Conservation (phyloP, 2,797 vertebrate genomes). For the Leontocebus nigricollis region DNA sequence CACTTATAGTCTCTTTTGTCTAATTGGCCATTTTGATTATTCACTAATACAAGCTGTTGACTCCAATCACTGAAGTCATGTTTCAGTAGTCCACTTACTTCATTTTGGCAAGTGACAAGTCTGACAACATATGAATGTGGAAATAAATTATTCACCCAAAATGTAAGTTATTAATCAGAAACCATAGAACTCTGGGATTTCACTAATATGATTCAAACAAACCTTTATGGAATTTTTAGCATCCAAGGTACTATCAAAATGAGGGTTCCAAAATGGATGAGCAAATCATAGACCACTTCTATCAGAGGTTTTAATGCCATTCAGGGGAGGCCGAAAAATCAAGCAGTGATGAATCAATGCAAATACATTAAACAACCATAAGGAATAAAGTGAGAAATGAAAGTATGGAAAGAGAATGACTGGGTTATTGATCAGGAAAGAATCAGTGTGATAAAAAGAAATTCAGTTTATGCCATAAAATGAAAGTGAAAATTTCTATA, state of each 20-base stretch:
- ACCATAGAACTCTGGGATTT: background rate
- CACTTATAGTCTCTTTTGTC: background rate
- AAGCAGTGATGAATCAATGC: background rate
- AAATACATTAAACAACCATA: background rate
- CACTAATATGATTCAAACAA: background rate
- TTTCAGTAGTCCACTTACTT: background rate
- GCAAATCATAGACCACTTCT: background rate
- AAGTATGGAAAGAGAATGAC: background rate
- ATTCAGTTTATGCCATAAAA: background rate
- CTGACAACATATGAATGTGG: background rate
- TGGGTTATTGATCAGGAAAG: background rate
- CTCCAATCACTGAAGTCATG: background rate
- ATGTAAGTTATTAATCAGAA: conserved; percentile 35
- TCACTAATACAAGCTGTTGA: conserved; percentile 56
- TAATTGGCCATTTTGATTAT: conserved; percentile 40
- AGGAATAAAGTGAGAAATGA: background rate
- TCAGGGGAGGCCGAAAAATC: background rate
- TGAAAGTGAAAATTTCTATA: background rate
- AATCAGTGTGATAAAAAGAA: background rate
- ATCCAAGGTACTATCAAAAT: background rate
- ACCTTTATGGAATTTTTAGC: background rate
- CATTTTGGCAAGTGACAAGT: conserved; percentile 36
- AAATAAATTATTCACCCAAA: background rate
- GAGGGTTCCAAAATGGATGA: background rate
- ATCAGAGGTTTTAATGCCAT: background rate